These are phyloP conservation scores for Notothenia coriiceps DNA, from an alignment of 2,113 vertebrate species.

Conservation along the genomic window DNA sequence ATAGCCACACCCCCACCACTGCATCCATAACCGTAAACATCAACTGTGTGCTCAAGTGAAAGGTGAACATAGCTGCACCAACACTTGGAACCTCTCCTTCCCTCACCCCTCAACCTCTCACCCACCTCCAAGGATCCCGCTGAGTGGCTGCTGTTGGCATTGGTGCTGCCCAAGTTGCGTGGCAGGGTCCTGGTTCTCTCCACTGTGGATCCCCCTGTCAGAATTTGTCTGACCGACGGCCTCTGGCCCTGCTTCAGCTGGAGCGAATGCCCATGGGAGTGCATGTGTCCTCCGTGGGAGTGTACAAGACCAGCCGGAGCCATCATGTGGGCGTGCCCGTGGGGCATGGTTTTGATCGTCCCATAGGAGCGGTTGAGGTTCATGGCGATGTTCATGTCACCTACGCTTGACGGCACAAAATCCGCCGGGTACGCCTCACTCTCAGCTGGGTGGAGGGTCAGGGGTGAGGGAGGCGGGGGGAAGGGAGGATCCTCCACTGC, in stretches of 20 bases:
- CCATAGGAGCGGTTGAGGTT: constrained; percentile 95
- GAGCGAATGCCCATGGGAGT: constrained; percentile 88
- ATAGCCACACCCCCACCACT: not conserved
- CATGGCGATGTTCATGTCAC: constrained; percentile 87
- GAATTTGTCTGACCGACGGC: constrained; percentile 92
- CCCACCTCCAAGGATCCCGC: constrained; percentile 98
- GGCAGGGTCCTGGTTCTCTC: constrained; percentile 98
- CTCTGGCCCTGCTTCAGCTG: constrained; percentile 92
- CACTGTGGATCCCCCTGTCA: constrained; percentile 89
- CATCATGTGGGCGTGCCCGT: constrained; percentile 76
- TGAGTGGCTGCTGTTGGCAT: constrained; percentile 89
- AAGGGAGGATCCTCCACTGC: constrained; percentile 89
- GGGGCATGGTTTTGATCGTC: constrained; percentile 88
- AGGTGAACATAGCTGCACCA: not conserved
- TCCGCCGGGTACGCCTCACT: constrained; percentile 88
- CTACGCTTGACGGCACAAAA: constrained; percentile 90
- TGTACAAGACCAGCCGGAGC: constrained; percentile 73
- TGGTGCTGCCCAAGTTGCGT: constrained; percentile 93
- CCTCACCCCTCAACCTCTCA: constrained; percentile 39
- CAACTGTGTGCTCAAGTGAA: constrained; percentile 5
- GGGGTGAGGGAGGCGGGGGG: constrained; percentile 86
- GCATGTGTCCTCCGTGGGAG: constrained; percentile 78
- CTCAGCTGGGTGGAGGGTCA: constrained; percentile 86
- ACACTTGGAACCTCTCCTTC: constrained; percentile 13
- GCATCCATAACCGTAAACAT: constrained; percentile 16